Conservation (phyloP, 2,888 invertebrate genomes). For the Ischnura elegans region DNA sequence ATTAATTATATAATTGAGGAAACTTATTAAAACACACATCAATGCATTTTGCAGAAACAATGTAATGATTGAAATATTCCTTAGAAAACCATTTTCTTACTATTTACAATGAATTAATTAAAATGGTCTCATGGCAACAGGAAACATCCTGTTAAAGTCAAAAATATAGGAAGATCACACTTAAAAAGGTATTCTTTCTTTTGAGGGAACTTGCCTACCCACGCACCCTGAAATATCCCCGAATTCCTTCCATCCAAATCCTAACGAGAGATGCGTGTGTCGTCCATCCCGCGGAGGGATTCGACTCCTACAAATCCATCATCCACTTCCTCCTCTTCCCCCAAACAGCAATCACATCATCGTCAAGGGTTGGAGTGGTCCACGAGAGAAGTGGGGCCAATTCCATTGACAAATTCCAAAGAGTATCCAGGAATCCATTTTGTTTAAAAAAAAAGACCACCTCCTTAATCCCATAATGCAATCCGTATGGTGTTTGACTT, state of each 20-base stretch:
- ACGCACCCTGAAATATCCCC: constrained; percentile 64
- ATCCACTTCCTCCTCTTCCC: constrained; percentile 37
- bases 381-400: constrained; percentile 60
- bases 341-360: constrained; percentile 7
- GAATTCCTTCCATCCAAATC: constrained; percentile 55
- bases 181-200: constrained; percentile 46
- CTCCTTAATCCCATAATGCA: constrained; percentile 60
- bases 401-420: constrained; percentile 58
- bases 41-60: constrained; percentile 39
- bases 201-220: constrained; percentile 65
- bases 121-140: constrained; percentile 47
- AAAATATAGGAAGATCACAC: constrained; percentile 48
- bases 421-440: constrained; percentile 64
- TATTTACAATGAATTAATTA: constrained; percentile 43
- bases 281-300: constrained; percentile 65
- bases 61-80: constrained; percentile 35
- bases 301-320: constrained; percentile 67
- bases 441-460: constrained; percentile 53
- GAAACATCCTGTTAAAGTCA: constrained; percentile 40
- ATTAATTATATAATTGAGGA: constrained; percentile 42
- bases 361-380: constrained; percentile 56
- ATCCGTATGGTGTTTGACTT: constrained; percentile 57
- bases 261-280: constrained; percentile 60
- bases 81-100: constrained; percentile 36
- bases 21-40: constrained; percentile 50